These are phyloP conservation scores for Cichlasoma orientale DNA, from an alignment of 2,797 vertebrate species.

Conservation along the genomic window DNA sequence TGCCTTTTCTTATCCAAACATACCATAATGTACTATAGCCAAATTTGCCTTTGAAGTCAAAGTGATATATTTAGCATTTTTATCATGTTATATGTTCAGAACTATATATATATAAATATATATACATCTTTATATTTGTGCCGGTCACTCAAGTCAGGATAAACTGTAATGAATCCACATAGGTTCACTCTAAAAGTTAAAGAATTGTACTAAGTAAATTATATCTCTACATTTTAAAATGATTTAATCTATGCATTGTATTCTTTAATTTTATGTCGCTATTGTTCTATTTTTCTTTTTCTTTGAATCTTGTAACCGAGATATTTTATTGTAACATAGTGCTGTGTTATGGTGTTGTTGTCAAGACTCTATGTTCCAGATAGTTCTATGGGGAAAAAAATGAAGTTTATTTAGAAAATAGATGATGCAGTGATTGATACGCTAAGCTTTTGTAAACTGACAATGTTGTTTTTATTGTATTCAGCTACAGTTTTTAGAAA, in stretches of 20 bases:
- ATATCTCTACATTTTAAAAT: conserved; percentile 89
- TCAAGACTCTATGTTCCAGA: conserved; percentile 89
- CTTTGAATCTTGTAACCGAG: conserved; percentile 87
- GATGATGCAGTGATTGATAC: conserved; percentile 87
- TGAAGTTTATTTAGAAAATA: conserved; percentile 91
- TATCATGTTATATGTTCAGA: conserved; percentile 72
- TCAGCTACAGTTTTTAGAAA: conserved; percentile 83
- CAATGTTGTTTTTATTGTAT: conserved; percentile 84
- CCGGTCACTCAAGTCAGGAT: conserved; percentile 80
- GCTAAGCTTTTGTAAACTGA: conserved; percentile 93
- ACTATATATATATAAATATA: conserved; percentile 36
- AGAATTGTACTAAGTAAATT: conserved; percentile 83
- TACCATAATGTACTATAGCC: conserved; percentile 75
- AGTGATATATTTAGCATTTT: conserved; percentile 71
- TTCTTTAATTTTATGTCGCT: conserved; percentile 86
- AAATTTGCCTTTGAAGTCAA: conserved; percentile 75
- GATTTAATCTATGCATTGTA: conserved; percentile 94
- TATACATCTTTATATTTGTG: conserved; percentile 66
- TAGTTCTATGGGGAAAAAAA: conserved; percentile 81
- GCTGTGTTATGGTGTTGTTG: conserved; percentile 88
- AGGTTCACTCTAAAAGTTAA: conserved; percentile 73
- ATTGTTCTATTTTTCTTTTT: conserved; percentile 80
- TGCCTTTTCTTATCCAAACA: conserved; percentile 74
- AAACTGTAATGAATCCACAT: conserved; percentile 74
- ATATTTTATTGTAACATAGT: conserved; percentile 94